Base-by-base conservation (phyloP, 1,140 invertebrate genomes). In the Drosophila aff. region DNA sequence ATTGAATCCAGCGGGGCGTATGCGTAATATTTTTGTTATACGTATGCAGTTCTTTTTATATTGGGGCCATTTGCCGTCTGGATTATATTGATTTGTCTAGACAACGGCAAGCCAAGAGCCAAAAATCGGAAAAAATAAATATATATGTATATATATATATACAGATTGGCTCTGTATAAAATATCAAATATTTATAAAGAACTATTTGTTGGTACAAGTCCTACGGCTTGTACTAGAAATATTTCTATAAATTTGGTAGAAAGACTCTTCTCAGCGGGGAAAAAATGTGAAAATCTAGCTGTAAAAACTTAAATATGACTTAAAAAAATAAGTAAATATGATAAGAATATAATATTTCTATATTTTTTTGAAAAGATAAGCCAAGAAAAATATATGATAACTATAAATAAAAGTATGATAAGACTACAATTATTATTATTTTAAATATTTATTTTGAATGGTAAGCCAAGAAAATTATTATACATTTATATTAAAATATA, bases 31-130 rank as follows among this genome's bases (percentile, higher is more conserved):
- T 76, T 76, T 76, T 76, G 73, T 76, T 72, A 61, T 59, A 44
- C 52, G 31, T 60, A 55, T 69, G 69, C 68, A 76, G 59, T 65
- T 79, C 73, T 72, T 82, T 87, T 82, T 86, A 76, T 76, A 76
- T 66, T 66, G 52, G 52, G 40, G 46, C 73, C 23, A 73, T 73
- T 73, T 61, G 74, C 76, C 64, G 83, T 86, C 82, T 86, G 82
- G 83, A 86, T 87, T 86, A 86, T 86, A 86, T 86, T 86, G 82
- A 86, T 86, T 86, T 86, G 80, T 76, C 74, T 76, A 76, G 73
- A 76, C 71, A 18, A 61, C 38, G 52, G 52, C 69, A 73, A 73
- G 69, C 65, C 69, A 71, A 72, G 53, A 28, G 67, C 68, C 69
- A 73, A 43, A 49, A 40, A 72, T 72, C 52, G 50, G 36, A 8